Evolutionary conservation across 2,888 invertebrate genomes (phyloP).

Genomic region (Meandrusa payeni): DNA sequence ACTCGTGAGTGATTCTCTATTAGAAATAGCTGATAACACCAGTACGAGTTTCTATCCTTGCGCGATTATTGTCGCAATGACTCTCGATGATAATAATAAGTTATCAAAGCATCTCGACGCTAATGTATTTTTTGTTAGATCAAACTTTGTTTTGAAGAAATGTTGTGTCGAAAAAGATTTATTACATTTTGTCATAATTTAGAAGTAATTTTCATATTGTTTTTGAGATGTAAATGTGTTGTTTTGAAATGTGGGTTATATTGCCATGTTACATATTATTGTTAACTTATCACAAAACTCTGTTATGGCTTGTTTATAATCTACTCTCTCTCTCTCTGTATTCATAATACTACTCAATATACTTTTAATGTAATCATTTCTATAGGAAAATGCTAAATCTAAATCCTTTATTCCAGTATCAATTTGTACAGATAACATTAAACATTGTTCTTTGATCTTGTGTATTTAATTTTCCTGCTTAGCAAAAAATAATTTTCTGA

Average conservation of each 20-base stretch:
- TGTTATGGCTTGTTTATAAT: constrained; percentile 71
- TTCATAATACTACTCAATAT: constrained; percentile 44
- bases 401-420: constrained; percentile 70
- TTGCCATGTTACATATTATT: constrained; percentile 39
- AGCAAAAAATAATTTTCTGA: too few relatives aligned
- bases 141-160: constrained; percentile 3
- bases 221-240: constrained; percentile 26
- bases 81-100: too few relatives aligned
- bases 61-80: too few relatives aligned
- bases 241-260: constrained; percentile 30
- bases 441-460: constrained; percentile 55
- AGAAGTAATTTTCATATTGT: constrained; percentile 5
- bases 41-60: too few relatives aligned
- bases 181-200: not conserved
- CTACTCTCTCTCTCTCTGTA: too few relatives aligned
- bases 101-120: too few relatives aligned
- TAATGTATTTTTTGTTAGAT: constrained; percentile 7
- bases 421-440: constrained; percentile 71
- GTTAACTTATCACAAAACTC: constrained; percentile 46
- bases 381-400: constrained; percentile 53
- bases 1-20: too few relatives aligned
- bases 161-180: not conserved
- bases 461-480: constrained; percentile 36
- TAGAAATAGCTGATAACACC: too few relatives aligned
- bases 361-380: constrained; percentile 54